phyloP scores from a whole-genome alignment of 2,888 invertebrate species.

The Alloplasta piceator region DNA sequence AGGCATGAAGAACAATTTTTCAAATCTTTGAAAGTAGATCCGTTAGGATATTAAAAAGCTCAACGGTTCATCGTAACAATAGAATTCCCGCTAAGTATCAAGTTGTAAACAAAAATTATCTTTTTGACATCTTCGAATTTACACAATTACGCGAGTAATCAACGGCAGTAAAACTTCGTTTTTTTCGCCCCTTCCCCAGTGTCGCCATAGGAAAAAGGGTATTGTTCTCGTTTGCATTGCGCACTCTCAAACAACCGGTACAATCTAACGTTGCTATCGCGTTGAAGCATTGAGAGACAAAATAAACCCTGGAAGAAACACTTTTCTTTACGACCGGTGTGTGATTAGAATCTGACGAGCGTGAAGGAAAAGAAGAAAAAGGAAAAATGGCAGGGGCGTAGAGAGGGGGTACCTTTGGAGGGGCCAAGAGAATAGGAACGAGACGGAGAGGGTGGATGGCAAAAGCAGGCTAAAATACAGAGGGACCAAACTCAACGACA shows the following conservation, averaged over 20 bases:
- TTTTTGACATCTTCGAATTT: no score
- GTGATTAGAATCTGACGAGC: constrained; percentile 53
- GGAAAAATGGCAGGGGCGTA: constrained; percentile 8
- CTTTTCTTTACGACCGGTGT: constrained; percentile 37
- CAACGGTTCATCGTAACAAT: no score
- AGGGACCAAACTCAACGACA: constrained; percentile 54
- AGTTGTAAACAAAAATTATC: no score
- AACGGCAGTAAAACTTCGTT: background rate
- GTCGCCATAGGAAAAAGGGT: constrained; percentile 6
- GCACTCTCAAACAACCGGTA: background rate
- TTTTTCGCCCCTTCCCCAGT: background rate
- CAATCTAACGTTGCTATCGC: constrained; percentile 21
- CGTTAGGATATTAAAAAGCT: no score
- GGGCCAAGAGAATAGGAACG: constrained; percentile 19
- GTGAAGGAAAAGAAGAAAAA: constrained; percentile 28
- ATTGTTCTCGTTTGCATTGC: constrained; percentile 32
- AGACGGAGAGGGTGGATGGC: constrained; percentile 14
- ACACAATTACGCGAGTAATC: no score
- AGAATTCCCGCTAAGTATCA: no score
- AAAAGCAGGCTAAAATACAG: constrained; percentile 25
- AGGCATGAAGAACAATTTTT: no score
- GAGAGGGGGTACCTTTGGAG: background rate
- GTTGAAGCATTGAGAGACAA: background rate
- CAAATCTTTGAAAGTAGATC: no score
- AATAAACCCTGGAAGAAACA: constrained; percentile 21